Percentiles rank a stretch among this genome's conserved stretches.
These are phyloP conservation scores for Camponotus floridanus DNA, from an alignment of 1,140 invertebrate genomes.

Conservation along the genomic window DNA sequence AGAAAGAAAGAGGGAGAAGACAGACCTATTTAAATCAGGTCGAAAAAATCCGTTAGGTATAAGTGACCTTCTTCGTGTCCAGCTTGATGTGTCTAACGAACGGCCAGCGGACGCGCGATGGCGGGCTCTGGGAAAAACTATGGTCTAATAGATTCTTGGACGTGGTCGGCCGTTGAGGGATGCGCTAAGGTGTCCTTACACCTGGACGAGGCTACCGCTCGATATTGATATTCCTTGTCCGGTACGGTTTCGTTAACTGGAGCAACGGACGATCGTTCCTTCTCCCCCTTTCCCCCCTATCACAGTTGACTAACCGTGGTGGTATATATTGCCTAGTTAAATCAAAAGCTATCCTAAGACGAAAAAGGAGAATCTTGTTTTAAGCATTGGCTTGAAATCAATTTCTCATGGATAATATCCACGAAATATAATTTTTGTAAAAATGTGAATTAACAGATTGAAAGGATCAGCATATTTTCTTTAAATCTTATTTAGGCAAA, in stretches of 20 bases:
- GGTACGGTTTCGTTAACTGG: constrained; percentile 79
- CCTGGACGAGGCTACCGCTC: constrained; percentile 65
- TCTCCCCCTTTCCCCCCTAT: constrained; percentile 49
- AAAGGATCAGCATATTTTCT: not conserved
- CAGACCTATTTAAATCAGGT: constrained; percentile 82
- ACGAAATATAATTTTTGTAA: not conserved
- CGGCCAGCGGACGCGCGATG: constrained; percentile 54
- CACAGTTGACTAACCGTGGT: not conserved
- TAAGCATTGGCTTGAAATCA: not conserved
- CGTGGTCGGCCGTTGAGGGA: constrained; percentile 65
- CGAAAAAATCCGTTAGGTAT: constrained; percentile 81
- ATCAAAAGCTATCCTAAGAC: not conserved
- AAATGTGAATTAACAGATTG: not conserved
- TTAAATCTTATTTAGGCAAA: not conserved
- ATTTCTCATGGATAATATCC: not conserved
- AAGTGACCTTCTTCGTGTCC: constrained; percentile 77
- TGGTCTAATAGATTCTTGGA: constrained; percentile 47
- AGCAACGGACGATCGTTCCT: constrained; percentile 74
- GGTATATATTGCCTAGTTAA: not conserved
- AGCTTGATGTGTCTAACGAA: constrained; percentile 55
- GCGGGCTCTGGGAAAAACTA: constrained; percentile 61
- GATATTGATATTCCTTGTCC: constrained; percentile 65
- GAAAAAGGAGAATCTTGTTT: not conserved
- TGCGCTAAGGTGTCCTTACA: constrained; percentile 62
- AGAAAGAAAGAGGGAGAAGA: constrained; percentile 13